Conservation (phyloP, 2,888 invertebrate species). For the Drosophila prostipennis region DNA sequence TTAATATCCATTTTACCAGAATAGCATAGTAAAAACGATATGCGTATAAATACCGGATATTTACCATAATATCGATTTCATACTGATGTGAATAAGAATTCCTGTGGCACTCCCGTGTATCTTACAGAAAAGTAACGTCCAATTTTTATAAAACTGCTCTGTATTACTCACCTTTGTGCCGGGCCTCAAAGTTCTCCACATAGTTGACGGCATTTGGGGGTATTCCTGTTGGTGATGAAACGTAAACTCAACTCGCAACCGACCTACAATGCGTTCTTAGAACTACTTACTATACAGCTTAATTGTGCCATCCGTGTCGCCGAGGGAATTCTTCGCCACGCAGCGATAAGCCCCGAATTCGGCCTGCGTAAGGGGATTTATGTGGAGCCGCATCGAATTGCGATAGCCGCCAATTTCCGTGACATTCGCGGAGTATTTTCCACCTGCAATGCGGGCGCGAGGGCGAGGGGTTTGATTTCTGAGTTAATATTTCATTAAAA, state of each 20-base stretch:
- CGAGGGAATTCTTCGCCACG: constrained; percentile 92
- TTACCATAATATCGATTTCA: too few relatives aligned
- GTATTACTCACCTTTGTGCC: constrained; percentile 81
- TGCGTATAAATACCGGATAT: too few relatives aligned
- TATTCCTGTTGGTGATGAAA: constrained; percentile 76
- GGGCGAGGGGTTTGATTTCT: constrained; percentile 13
- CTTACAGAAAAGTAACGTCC: too few relatives aligned
- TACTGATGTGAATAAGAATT: too few relatives aligned
- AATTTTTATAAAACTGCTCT: too few relatives aligned
- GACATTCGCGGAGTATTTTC: constrained; percentile 89
- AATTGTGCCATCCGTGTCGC: constrained; percentile 93
- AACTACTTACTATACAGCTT: constrained; percentile 91
- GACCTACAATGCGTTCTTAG: not conserved
- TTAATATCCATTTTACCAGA: too few relatives aligned
- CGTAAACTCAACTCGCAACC: not conserved
- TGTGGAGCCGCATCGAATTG: constrained; percentile 90
- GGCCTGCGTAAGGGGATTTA: constrained; percentile 87
- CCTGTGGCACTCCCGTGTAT: too few relatives aligned
- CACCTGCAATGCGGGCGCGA: constrained; percentile 83
- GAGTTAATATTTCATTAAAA: constrained; percentile 53
- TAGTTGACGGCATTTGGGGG: constrained; percentile 84
- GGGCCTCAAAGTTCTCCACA: constrained; percentile 82
- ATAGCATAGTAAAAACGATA: too few relatives aligned
- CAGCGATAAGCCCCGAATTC: constrained; percentile 93
- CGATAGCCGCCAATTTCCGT: constrained; percentile 90